Conservation (phyloP, 1,140 invertebrate species). For the Anoplolepis gracilipes region DNA sequence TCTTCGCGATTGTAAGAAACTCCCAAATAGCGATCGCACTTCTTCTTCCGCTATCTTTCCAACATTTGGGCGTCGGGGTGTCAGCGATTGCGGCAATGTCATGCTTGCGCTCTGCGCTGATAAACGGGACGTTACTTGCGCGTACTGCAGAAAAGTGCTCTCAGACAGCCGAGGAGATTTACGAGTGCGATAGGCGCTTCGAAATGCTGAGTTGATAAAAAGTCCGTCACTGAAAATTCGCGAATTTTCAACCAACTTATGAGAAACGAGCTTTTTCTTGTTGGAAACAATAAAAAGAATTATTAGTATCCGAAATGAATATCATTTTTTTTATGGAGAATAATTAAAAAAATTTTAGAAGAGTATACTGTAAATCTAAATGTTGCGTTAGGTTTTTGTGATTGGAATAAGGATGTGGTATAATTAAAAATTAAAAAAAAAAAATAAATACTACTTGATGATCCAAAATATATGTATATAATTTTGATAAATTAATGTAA, state of each 20-base stretch:
- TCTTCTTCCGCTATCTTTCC: slow-evolving; percentile 38
- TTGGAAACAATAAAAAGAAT: slow-evolving; percentile 4
- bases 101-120: slow-evolving; percentile 64
- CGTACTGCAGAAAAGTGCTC: slow-evolving; percentile 68
- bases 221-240: slow-evolving; percentile 54
- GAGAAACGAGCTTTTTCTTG: slow-evolving; percentile 39
- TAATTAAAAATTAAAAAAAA: slow-evolving; percentile 3
- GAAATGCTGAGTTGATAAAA: slow-evolving; percentile 65
- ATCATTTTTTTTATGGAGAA: background rate
- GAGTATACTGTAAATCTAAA: background rate
- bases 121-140: slow-evolving; percentile 69
- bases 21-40: slow-evolving; percentile 43
- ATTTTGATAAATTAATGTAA: slow-evolving; percentile 15
- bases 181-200: slow-evolving; percentile 61
- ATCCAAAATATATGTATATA: no score
- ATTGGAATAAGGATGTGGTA: background rate
- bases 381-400: background rate
- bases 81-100: slow-evolving; percentile 65
- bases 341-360: background rate
- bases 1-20: slow-evolving; percentile 32
- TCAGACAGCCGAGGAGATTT: slow-evolving; percentile 68
- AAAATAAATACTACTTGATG: background rate
- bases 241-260: slow-evolving; percentile 50
- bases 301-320: background rate
- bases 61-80: slow-evolving; percentile 57